Conservation (phyloP, 2,888 invertebrate genomes). For the Eubasilissa splendida region DNA sequence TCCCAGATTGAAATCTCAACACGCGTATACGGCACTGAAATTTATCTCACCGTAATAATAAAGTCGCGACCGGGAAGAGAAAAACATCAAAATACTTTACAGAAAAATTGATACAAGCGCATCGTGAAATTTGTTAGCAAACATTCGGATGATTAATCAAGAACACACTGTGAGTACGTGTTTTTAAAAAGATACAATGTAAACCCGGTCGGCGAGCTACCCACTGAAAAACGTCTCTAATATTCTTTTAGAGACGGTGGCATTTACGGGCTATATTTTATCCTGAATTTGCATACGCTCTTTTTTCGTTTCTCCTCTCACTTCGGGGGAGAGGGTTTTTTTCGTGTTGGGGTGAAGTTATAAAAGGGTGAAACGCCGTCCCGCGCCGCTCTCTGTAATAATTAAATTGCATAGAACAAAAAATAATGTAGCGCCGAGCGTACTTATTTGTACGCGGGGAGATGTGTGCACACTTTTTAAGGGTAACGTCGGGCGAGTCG, state of each 20-base stretch:
- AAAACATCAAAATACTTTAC: no score
- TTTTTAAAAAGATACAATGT: constrained; percentile 59
- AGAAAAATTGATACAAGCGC: no score
- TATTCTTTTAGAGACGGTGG: constrained; percentile 76
- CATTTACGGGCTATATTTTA: constrained; percentile 77
- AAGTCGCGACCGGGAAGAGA: no score
- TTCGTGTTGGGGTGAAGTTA: constrained; percentile 74
- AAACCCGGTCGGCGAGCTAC: constrained; percentile 65
- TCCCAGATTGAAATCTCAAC: no score
- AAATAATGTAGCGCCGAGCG: constrained; percentile 55
- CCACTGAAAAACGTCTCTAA: constrained; percentile 76
- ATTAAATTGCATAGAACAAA: constrained; percentile 70
- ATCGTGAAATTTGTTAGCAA: no score
- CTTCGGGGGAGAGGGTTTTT: constrained; percentile 70
- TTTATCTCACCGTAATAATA: no score
- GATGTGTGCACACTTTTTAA: constrained; percentile 27
- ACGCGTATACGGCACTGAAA: no score
- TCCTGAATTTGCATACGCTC: constrained; percentile 76
- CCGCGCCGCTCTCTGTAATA: constrained; percentile 63
- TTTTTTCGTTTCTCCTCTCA: constrained; percentile 73
- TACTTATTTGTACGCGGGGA: constrained; percentile 46
- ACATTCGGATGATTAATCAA: neutral
- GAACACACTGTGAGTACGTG: constrained; percentile 58
- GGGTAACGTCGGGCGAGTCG: neutral
- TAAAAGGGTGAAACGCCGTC: constrained; percentile 74